Percentiles rank a stretch among this genome's conserved stretches.
Conservation (phyloP, 2,888 invertebrate species). For the Tuta absoluta region DNA sequence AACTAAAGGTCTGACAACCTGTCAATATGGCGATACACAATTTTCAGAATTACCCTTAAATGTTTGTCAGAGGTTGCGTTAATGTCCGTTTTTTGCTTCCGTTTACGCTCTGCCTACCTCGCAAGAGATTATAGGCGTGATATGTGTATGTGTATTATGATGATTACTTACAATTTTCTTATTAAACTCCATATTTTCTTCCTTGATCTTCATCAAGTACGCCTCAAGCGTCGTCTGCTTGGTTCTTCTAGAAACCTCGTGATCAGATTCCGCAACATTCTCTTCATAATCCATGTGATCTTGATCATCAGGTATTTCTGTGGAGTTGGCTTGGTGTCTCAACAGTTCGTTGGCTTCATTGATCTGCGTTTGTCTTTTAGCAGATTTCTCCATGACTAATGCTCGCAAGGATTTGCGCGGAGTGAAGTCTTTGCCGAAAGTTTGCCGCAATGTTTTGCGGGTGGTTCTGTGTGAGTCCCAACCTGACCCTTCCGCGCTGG, state of each 20-base stretch:
- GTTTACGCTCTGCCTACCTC: too few relatives aligned
- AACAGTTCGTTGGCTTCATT: constrained; percentile 43
- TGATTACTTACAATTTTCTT: constrained; percentile 56
- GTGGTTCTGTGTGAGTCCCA: constrained; percentile 75
- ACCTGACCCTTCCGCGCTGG: constrained; percentile 65
- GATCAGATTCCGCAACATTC: constrained; percentile 44
- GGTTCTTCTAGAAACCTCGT: constrained; percentile 51
- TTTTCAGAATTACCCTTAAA: too few relatives aligned
- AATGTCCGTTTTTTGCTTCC: too few relatives aligned
- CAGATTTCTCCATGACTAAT: constrained; percentile 70
- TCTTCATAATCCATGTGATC: constrained; percentile 30
- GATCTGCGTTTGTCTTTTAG: constrained; percentile 54
- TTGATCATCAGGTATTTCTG: constrained; percentile 32
- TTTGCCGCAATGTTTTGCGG: constrained; percentile 65
- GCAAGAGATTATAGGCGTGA: too few relatives aligned
- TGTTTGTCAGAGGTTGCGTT: too few relatives aligned
- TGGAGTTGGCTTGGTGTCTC: constrained; percentile 39
- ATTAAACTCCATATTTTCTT: constrained; percentile 51
- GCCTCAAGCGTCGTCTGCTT: constrained; percentile 51
- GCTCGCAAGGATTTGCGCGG: constrained; percentile 66
- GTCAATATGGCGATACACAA: too few relatives aligned
- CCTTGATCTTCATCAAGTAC: constrained; percentile 56
- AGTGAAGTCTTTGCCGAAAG: constrained; percentile 68
- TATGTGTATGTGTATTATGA: too few relatives aligned
- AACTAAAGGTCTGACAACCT: too few relatives aligned